Evolutionary conservation across 2,888 invertebrate genomes (phyloP).

Genomic region (Andrena marginata): DNA sequence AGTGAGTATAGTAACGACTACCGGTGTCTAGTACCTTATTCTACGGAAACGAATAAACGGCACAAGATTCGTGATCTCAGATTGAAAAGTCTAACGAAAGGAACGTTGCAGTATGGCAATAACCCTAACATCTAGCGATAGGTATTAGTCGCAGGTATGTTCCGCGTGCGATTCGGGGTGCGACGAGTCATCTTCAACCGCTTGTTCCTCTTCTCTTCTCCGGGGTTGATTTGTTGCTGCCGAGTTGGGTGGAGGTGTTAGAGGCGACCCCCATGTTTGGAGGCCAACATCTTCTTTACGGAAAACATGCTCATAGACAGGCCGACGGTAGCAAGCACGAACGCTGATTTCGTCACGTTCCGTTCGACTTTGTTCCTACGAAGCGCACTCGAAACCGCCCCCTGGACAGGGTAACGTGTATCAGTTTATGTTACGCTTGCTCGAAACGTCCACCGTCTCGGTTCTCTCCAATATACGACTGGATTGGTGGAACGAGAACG

Average conservation of each 20-base stretch:
- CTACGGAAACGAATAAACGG: background rate
- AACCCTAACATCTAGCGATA: background rate
- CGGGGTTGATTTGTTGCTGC: constrained; percentile 3
- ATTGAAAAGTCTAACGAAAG: background rate
- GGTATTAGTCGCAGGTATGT: background rate
- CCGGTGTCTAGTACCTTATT: constrained; percentile 8
- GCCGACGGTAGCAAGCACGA: constrained; percentile 80
- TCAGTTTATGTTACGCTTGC: background rate
- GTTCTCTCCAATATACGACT: too few species aligned
- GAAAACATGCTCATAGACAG: constrained; percentile 81
- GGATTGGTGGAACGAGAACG: too few species aligned
- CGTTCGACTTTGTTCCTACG: constrained; percentile 75
- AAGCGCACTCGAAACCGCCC: constrained; percentile 34
- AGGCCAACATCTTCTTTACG: constrained; percentile 79
- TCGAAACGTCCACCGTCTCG: background rate
- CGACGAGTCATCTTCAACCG: constrained; percentile 14
- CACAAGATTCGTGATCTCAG: background rate
- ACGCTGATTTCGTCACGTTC: constrained; percentile 75
- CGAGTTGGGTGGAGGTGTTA: constrained; percentile 58
- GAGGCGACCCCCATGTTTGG: constrained; percentile 70
- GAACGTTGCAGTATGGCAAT: background rate
- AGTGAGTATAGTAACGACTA: background rate
- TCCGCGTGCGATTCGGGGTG: background rate
- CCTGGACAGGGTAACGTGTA: constrained; percentile 28
- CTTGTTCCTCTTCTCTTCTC: background rate